Evolutionary conservation across 2,113 vertebrate species (phyloP).

Genomic region (Nycticryphes semicollaris): DNA sequence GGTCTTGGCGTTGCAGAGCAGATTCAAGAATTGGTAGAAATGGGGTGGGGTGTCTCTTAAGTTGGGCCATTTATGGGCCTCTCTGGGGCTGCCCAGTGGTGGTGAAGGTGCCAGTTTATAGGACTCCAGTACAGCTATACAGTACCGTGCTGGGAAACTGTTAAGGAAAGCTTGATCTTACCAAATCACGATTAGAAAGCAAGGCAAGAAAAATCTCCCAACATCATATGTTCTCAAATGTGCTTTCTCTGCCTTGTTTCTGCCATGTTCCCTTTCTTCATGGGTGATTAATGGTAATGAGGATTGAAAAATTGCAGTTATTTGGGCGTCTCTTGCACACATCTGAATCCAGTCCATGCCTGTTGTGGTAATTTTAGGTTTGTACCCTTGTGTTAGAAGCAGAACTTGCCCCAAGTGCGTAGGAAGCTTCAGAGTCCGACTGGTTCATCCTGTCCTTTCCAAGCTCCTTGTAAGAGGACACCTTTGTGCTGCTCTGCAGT

Average conservation of each 20-base stretch:
- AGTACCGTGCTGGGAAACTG: not conserved
- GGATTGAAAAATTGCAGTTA: not conserved
- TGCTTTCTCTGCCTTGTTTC: not conserved
- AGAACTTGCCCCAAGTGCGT: fast-evolving
- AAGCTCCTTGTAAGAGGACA: not conserved
- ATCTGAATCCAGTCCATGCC: too few relatives aligned
- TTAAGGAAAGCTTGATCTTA: not conserved
- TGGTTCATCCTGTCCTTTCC: not conserved
- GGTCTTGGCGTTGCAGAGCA: not conserved
- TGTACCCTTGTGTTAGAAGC: not conserved
- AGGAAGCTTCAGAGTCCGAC: not conserved
- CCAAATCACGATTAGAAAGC: not conserved
- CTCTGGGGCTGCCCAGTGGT: not conserved
- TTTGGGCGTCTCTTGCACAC: not conserved
- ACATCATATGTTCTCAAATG: not conserved
- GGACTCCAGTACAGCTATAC: not conserved
- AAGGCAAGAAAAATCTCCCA: not conserved
- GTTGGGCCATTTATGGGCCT: not conserved
- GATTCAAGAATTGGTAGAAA: not conserved
- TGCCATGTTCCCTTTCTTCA: not conserved
- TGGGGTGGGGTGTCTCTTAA: too few relatives aligned
- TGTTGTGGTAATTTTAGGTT: not conserved
- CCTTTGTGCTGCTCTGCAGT: not conserved
- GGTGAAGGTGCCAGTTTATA: not conserved
- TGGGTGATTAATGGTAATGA: not conserved